Conservation (phyloP, 2,113 vertebrate genomes). For the Apteryx owenii region DNA sequence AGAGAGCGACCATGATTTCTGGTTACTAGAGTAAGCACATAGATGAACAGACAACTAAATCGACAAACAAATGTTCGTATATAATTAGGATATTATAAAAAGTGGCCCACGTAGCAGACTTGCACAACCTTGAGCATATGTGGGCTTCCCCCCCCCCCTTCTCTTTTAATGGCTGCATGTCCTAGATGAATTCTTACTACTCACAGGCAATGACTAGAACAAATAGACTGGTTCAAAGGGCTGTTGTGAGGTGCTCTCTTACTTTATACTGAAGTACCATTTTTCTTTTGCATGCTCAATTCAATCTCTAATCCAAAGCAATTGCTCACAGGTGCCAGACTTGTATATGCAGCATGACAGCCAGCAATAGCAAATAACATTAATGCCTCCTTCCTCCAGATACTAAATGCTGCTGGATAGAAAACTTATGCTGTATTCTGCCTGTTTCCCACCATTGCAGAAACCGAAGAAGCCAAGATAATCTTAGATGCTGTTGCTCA, state of each 20-base stretch:
- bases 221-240: conserved; percentile 19
- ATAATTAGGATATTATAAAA: background rate
- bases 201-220: background rate
- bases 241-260: background rate
- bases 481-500: background rate
- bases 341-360: background rate
- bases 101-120: background rate
- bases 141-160: background rate
- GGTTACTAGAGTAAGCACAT: background rate
- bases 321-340: conserved; percentile 20
- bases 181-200: background rate
- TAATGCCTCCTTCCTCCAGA: conserved; percentile 3
- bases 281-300: background rate
- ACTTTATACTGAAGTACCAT: background rate
- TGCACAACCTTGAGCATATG: background rate
- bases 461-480: background rate
- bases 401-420: background rate
- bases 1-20: background rate
- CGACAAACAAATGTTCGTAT: background rate
- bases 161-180: background rate
- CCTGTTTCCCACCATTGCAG: background rate
- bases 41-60: background rate
- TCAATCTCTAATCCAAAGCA: conserved; percentile 22
- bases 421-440: background rate
- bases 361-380: conserved; percentile 1